Evolutionary conservation across 2,888 invertebrate species (phyloP).

Genomic region (Lasioglossum villosulum): DNA sequence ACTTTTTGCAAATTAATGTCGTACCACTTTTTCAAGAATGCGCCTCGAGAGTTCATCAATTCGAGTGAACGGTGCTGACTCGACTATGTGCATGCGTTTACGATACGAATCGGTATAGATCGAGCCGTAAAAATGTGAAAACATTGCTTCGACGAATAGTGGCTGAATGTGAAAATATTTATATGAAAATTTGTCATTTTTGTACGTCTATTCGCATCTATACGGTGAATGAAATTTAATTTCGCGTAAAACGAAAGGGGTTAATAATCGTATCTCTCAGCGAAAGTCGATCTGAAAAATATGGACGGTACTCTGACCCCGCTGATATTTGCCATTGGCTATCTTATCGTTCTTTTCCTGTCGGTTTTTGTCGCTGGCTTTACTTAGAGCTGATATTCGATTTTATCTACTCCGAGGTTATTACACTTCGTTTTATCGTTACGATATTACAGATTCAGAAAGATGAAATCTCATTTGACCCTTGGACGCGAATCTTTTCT

Average conservation of each 20-base stretch:
- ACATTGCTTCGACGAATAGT: neutral
- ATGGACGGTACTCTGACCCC: neutral
- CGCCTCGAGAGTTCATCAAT: neutral
- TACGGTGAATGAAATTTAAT: too few relatives aligned
- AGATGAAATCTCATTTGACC: neutral
- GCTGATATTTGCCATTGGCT: conserved; percentile 19
- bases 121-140: neutral
- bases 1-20: conserved; percentile 6
- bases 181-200: too few relatives aligned
- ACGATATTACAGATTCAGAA: neutral
- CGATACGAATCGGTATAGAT: neutral
- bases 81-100: neutral
- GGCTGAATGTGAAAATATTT: neutral
- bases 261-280: neutral
- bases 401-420: conserved; percentile 6
- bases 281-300: neutral
- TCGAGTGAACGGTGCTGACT: neutral
- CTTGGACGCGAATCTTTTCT: too few relatives aligned
- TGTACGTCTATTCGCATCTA: too few relatives aligned
- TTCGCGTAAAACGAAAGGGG: too few relatives aligned
- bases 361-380: neutral
- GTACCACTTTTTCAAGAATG: neutral
- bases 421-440: neutral
- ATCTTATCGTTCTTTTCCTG: conserved; percentile 32
- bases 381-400: conserved; percentile 1